Evolutionary conservation across 2,797 vertebrate genomes (phyloP), one percentile per base, ranked within the genome.

Genomic region (Xiphophorus birchmanni): DNA sequence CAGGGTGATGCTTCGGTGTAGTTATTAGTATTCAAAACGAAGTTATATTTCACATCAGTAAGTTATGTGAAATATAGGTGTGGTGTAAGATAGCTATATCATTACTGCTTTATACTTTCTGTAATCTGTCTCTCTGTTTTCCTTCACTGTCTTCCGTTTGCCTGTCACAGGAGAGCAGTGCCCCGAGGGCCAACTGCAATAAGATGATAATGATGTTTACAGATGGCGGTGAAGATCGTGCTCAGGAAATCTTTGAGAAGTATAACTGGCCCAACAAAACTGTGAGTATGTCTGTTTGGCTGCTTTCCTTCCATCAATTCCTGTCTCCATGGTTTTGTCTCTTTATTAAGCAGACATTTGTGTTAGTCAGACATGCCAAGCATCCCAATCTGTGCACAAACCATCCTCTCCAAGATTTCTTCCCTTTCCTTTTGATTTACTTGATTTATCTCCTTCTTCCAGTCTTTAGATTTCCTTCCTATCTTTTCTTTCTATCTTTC

Each of bases 161-260:
- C 77, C 60, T 88, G 90, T 80, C 87, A 87, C 93, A 89, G 67
- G 96, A 99, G 96, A 97, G 95, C 93, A 97, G 96, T 76, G 95
- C 97, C 94, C 98, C 97, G 0, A 96, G 98, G 85, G 98, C 98
- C 93, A 97, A 97, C 95, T 99, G 98, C 95, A 99, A 99, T 93
- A 99, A 99, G 96, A 98, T 99, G 97, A 99, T 99, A 94, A 99
- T 99, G 98, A 99, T 99, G 98, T 99, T 99, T 96, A 99, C 98
- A 42, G 98, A 99, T 0, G 98, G 98, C 0, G 98, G 98, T 0
- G 98, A 99, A 93, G 98, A 99, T 90, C 96, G 98, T 0, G 98
- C 98, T 35, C 98, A 99, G 92, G 98, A 99, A 0, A 97, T 99
- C 93, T 99, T 99, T 84, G 97, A 99, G 95, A 98, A 96, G 92